Conservation (phyloP, 1,140 invertebrate genomes). For the Papilio helenus region DNA sequence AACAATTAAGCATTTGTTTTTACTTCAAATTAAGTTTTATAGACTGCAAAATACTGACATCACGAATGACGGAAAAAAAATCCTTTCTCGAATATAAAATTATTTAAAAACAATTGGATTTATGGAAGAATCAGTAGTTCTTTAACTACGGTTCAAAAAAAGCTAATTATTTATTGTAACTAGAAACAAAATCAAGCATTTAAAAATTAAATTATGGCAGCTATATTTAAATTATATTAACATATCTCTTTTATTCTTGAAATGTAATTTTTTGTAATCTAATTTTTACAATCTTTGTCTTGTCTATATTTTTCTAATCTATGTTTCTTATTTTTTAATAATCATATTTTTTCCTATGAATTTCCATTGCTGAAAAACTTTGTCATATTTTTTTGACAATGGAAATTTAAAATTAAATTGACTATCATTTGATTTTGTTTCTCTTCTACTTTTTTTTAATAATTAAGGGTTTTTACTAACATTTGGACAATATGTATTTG, state of each 20-base stretch:
- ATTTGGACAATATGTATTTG: constrained; percentile 26
- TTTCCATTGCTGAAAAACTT: neutral
- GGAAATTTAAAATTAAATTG: neutral
- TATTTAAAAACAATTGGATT: neutral
- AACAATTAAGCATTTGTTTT: constrained; percentile 1
- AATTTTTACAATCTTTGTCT: neutral
- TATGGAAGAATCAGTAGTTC: neutral
- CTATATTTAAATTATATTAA: constrained; percentile 27
- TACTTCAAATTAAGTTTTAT: constrained; percentile 11
- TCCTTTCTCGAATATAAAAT: constrained; percentile 5
- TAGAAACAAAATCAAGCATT: constrained; percentile 4
- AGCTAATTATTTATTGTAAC: neutral
- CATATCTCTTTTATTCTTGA: neutral
- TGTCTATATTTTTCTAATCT: constrained; percentile 27
- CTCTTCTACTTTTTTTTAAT: no score
- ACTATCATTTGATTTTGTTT: neutral
- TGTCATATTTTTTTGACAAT: neutral
- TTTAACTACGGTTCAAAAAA: neutral
- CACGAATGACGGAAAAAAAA: neutral
- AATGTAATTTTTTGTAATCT: neutral
- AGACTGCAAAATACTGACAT: neutral
- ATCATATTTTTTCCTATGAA: neutral
- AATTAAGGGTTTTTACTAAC: neutral
- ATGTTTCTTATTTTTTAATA: neutral
- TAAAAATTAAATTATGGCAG: constrained; percentile 14